Percentiles rank a stretch among this genome's conserved stretches.
Evolutionary conservation across 1,140 invertebrate species (phyloP).

Genomic region (Musca vetustissima): DNA sequence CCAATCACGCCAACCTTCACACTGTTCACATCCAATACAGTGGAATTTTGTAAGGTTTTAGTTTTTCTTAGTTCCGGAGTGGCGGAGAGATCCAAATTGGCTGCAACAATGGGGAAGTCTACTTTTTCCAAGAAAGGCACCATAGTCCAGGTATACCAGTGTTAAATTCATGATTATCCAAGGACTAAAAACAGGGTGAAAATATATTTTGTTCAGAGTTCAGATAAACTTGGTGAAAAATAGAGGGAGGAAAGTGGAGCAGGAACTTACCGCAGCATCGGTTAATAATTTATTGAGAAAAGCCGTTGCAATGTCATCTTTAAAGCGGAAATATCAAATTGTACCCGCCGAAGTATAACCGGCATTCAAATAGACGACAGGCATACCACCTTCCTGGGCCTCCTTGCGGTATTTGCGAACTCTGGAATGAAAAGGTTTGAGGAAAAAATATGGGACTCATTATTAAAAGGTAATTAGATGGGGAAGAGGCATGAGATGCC

Average conservation of each 20-base stretch:
- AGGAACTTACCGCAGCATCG: slow-evolving; percentile 77
- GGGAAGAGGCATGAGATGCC: too few species aligned
- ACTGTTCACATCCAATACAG: slow-evolving; percentile 65
- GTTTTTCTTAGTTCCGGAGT: slow-evolving; percentile 63
- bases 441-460: too few species aligned
- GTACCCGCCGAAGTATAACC: slow-evolving; percentile 91
- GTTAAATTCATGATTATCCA: slow-evolving; percentile 96
- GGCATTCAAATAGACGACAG: slow-evolving; percentile 77
- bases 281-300: slow-evolving; percentile 78
- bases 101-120: slow-evolving; percentile 72
- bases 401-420: slow-evolving; percentile 62
- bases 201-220: neutral
- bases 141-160: slow-evolving; percentile 72
- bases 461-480: too few species aligned
- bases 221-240: neutral
- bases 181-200: slow-evolving; percentile 63
- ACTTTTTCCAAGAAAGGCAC: slow-evolving; percentile 75
- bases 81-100: slow-evolving; percentile 73
- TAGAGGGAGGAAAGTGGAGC: too few species aligned
- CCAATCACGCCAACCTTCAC: slow-evolving; percentile 82
- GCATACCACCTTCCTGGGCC: slow-evolving; percentile 58
- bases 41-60: slow-evolving; percentile 64
- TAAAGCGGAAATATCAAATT: slow-evolving; percentile 76
- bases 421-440: slow-evolving; percentile 39
- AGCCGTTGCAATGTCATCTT: slow-evolving; percentile 72